These are phyloP conservation scores for Eubucco bourcierii DNA, from an alignment of 2,113 vertebrate species.

Conservation along the genomic window DNA sequence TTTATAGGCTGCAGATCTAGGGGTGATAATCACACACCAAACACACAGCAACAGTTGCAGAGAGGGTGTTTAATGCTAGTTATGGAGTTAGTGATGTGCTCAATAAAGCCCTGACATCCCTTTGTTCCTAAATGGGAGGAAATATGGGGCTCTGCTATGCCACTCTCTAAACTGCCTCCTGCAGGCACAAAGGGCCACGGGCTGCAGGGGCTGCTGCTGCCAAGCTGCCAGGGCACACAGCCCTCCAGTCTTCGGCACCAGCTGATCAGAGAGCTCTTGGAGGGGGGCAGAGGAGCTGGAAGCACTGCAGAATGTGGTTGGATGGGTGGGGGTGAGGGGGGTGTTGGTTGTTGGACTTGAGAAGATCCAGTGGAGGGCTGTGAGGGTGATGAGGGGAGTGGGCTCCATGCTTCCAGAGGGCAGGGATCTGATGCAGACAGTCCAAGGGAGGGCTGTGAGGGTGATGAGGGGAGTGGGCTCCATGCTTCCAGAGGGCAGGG, in stretches of 20 bases:
- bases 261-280: background rate
- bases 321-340: no score
- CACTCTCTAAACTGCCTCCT: constrained; percentile 73
- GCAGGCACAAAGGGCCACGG: constrained; percentile 62
- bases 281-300: background rate
- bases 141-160: constrained; percentile 74
- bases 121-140: constrained; percentile 79
- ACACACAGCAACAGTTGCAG: constrained; percentile 86
- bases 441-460: no score
- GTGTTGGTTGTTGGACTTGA: no score
- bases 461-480: no score
- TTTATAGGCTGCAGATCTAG: constrained; percentile 85
- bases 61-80: constrained; percentile 81
- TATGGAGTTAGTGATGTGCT: constrained; percentile 82
- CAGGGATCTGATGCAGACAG: no score
- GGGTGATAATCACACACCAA: constrained; percentile 86
- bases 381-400: no score
- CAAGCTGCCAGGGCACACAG: constrained; percentile 27
- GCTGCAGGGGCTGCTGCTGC: constrained; percentile 52
- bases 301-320: background rate
- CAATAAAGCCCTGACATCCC: constrained; percentile 80
- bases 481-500: no score
- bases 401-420: no score
- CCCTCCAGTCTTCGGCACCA: background rate
- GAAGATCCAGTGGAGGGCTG: no score